Percentiles rank a stretch among this genome's conserved stretches.
These are phyloP conservation scores for Fissipunctia ypsillon DNA, from an alignment of 2,888 invertebrate genomes.

Conservation along the genomic window DNA sequence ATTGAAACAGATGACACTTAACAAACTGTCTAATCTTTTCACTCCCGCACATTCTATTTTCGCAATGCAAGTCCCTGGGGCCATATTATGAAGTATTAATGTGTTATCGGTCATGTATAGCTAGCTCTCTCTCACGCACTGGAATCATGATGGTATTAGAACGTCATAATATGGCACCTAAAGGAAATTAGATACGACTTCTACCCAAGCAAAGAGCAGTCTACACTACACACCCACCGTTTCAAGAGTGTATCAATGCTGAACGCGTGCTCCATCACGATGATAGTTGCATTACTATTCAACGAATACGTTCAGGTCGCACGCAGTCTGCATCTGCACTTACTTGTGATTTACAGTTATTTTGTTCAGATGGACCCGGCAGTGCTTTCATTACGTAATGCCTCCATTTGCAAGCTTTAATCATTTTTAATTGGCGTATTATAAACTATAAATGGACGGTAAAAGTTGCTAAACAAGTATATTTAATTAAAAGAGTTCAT, in stretches of 20 bases:
- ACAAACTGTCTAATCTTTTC: not conserved
- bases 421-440: slow-evolving; percentile 16
- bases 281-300: slow-evolving; percentile 49
- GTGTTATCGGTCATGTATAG: too few species aligned
- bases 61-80: not conserved
- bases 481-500: not conserved
- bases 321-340: slow-evolving; percentile 46
- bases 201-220: not conserved
- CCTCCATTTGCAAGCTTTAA: slow-evolving; percentile 12
- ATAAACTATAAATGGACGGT: slow-evolving; percentile 2
- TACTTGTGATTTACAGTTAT: slow-evolving; percentile 34
- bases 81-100: too few species aligned
- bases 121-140: too few species aligned
- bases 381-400: slow-evolving; percentile 28
- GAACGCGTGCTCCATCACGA: slow-evolving; percentile 27
- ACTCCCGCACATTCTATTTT: not conserved
- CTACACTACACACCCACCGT: not conserved
- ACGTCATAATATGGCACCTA: too few species aligned
- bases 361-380: slow-evolving; percentile 9
- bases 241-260: slow-evolving; percentile 31
- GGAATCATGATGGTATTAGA: too few species aligned
- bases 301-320: slow-evolving; percentile 23
- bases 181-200: not conserved
- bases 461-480: slow-evolving; percentile 30
- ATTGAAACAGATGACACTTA: not conserved